Base-by-base conservation (phyloP, 2,797 vertebrate genomes). In the Triplophysa bombifrons region DNA sequence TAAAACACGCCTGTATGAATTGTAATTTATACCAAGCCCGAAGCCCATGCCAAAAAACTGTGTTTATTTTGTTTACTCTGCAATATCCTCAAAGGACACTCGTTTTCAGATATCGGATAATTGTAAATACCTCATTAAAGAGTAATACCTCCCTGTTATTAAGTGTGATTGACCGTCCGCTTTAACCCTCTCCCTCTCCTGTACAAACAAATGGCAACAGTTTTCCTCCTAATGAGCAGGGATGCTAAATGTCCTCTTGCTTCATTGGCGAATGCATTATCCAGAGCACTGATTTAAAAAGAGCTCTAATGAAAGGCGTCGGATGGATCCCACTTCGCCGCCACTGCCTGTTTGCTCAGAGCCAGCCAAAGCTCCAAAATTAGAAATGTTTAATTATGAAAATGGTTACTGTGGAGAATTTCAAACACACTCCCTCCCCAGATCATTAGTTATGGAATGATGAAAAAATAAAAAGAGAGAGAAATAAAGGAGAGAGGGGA, bases 351-450 rank as follows among this genome's bases (percentile, higher is more conserved):
- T 95, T 96, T 96, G 95, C 95, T 96, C 93, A 94, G 96, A 96
- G 95, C 95, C 95, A 94, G 94, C 93, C 93, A 95, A 92, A 95
- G 94, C 95, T 94, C 95, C 95, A 96, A 96, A 98, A 97, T 97
- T 97, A 98, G 95, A 93, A 91, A 92, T 92, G 93, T 96, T 97
- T 98, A 98, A 98, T 98, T 98, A 98, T 95, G 96, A 94, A 97
- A 97, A 97, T 97, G 95, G 95, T 95, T 95, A 92, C 95, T 90
- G 92, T 92, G 94, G 93, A 96, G 94, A 96, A 98, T 96, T 97
- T 95, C 93, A 95, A 95, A 95, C 93, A 94, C 94, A 94, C 94
- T 93, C 90, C 93, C 94, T 95, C 94, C 94, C 93, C 94, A 93
- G 94, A 95, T 96, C 95, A 97, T 98, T 97, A 96, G 95, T 95